phyloP scores from a whole-genome alignment of 1,140 invertebrate genomes.

The Aphaenogaster ashmeadi region DNA sequence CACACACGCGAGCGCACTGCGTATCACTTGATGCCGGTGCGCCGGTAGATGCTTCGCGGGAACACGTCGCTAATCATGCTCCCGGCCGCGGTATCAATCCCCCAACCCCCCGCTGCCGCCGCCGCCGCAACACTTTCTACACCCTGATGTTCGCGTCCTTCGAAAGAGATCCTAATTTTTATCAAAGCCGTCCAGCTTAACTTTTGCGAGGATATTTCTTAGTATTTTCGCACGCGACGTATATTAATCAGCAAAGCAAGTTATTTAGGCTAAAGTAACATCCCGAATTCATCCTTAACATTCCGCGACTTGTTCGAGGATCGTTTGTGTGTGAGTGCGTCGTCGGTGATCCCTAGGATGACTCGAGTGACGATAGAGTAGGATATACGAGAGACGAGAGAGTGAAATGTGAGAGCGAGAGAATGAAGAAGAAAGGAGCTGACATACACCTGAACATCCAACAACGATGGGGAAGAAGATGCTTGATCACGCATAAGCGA shows the following conservation, averaged over 20 bases:
- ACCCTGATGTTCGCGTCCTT: slow-evolving; percentile 83
- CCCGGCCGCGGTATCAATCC: slow-evolving; percentile 5
- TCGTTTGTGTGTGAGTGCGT: slow-evolving; percentile 63
- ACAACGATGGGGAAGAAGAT: slow-evolving; percentile 58
- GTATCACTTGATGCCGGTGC: slow-evolving; percentile 16
- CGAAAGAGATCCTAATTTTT: slow-evolving; percentile 86
- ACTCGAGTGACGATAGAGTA: slow-evolving; percentile 48
- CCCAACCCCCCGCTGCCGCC: not conserved
- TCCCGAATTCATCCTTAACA: slow-evolving; percentile 67
- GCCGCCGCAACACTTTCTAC: slow-evolving; percentile 65
- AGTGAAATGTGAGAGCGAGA: not conserved
- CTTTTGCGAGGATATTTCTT: slow-evolving; percentile 86
- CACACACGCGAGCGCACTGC: slow-evolving; percentile 41
- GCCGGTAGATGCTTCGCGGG: slow-evolving; percentile 16
- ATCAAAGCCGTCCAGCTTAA: slow-evolving; percentile 88
- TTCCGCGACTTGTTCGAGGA: slow-evolving; percentile 59
- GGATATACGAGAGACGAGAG: slow-evolving; percentile 3
- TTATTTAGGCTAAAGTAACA: slow-evolving; percentile 77
- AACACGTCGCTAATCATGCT: not conserved
- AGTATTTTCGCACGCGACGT: slow-evolving; percentile 86
- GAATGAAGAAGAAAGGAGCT: slow-evolving; percentile 22
- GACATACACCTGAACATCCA: slow-evolving; percentile 35
- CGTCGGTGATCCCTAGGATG: slow-evolving; percentile 42
- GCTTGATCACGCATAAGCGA: slow-evolving; percentile 37
- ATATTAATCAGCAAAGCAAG: slow-evolving; percentile 76